Evolutionary conservation across 2,113 vertebrate species (phyloP), one percentile per base, ranked within the genome.

Genomic region (Syngnathus scovelli): DNA sequence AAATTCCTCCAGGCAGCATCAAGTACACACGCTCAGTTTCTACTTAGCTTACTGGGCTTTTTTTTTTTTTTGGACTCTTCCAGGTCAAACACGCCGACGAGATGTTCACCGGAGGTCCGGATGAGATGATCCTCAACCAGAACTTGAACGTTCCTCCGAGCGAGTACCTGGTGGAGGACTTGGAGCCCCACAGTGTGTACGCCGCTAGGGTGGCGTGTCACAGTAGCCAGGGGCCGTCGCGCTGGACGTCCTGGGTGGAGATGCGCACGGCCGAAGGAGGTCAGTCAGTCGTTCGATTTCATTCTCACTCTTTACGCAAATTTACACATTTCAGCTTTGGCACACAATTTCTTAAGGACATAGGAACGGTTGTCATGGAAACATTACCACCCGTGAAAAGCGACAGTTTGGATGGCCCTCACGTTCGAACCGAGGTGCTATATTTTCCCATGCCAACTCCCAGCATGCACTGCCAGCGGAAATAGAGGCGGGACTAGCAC

Each of bases 171-270:
- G 78, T 95, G 68, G 71, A 58, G 18, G 86, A 75, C 73, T 86
- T 95, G 78, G 69, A 76, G 52, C 91, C 93, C 23, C 90, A 93
- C 78, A 91, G 86, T 39, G 33, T 71, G 6, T 95, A 95, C 19
- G 77, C 90, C 0, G 83, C 94, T 60, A 88, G 93, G n/a, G 89
- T 94, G 77, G 87, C 93, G 12, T 95, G 95, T 61, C 80, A 85
- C 74, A 94, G 90, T 87, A 91, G 81, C 74, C 89, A 95, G 78
- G 94, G 94, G 0, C 55, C 88, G 0, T 95, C 95, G 0, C 85
- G 86, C 4, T 96, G 95, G 95, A 92, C 92, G 0, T 85, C 90
- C 55, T 95, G 95, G 94, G 70, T 87, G 55, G 77, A 84, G 16
- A 76, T 91, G 36, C 74, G 51, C 61, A 93, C 92, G 41, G 67